Base-by-base conservation (phyloP, 1,140 invertebrate genomes). In the Glossosoma conforme region DNA sequence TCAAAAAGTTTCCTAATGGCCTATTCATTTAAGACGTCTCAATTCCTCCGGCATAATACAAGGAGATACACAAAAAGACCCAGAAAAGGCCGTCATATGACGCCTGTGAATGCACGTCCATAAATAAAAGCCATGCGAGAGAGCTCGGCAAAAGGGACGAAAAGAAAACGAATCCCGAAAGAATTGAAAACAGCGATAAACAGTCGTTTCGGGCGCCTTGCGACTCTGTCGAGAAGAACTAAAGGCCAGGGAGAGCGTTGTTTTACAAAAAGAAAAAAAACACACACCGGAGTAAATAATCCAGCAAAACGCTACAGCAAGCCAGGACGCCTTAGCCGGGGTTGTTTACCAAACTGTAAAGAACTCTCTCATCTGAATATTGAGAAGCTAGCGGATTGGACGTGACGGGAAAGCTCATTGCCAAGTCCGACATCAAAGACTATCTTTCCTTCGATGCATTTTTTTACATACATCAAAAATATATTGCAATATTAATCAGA, bases 181-280 rank as follows among this genome's bases (percentile, higher is more conserved):
- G 51, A 54, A 58, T 51, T 54, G 56, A 54, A 58, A 58, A 58
- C 56, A 58, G 47, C 56, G 28, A 54, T 58, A 58, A 54, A 58
- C 56, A 58, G 56, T 30, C 18, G 47, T 53, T 57, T 24, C 45
- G 35, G 45, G 53, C 49, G 44, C n/a, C 32, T 36, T 46, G 15
- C 22, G 36, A 49, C 37, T 32, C 25, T 38, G 2, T 15, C n/a
- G 24, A 17, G 22, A 32, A 35, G 32, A 28, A 33, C 14, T 13
- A 19, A 42, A 33, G 28, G 21, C 18, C 18, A 50, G 21, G 44
- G 46, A 17, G 45, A 19, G 25, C 13, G 20, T 15, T 49, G 41
- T 35, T 38, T 24, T 25, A 33, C 35, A 28, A 10, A 24, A 15
- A 14, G 32, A 43, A 37, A 52, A 53, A 53, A 57, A 56, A 33